phyloP scores from a whole-genome alignment of 2,113 vertebrate genomes.

The Myiopsitta monachus region DNA sequence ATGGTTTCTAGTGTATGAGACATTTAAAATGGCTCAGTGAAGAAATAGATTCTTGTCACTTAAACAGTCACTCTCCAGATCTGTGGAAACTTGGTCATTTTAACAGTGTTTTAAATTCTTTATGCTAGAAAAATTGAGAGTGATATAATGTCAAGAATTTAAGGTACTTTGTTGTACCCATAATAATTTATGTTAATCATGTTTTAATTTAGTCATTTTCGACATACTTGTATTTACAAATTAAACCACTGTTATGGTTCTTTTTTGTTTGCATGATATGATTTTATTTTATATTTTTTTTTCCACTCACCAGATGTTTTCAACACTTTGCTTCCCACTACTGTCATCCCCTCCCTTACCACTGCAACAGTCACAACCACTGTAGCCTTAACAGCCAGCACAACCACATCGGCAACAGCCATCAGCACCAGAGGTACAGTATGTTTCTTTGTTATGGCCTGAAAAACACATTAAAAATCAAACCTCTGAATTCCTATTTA shows the following conservation, averaged over 20 bases:
- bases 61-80: constrained; percentile 74
- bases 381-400: constrained; percentile 88
- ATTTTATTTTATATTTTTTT: constrained; percentile 86
- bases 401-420: constrained; percentile 86
- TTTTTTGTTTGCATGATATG: constrained; percentile 83
- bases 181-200: constrained; percentile 73
- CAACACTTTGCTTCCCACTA: constrained; percentile 93
- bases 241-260: constrained; percentile 75
- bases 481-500: no score
- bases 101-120: constrained; percentile 32
- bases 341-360: constrained; percentile 92
- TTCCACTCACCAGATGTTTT: constrained; percentile 93
- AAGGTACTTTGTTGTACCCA: constrained; percentile 61
- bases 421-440: constrained; percentile 92
- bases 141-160: constrained; percentile 66
- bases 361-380: constrained; percentile 90
- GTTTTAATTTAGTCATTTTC: constrained; percentile 71
- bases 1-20: constrained; percentile 68
- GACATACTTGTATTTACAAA: constrained; percentile 75
- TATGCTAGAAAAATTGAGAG: constrained; percentile 51
- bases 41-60: constrained; percentile 78
- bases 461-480: constrained; percentile 36
- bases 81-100: constrained; percentile 33
- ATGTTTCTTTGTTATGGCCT: constrained; percentile 81
- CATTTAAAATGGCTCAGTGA: constrained; percentile 73